Evolutionary conservation across 2,113 vertebrate species (phyloP), one percentile per base, ranked within the genome.

Genomic region (Collichthys lucidus): DNA sequence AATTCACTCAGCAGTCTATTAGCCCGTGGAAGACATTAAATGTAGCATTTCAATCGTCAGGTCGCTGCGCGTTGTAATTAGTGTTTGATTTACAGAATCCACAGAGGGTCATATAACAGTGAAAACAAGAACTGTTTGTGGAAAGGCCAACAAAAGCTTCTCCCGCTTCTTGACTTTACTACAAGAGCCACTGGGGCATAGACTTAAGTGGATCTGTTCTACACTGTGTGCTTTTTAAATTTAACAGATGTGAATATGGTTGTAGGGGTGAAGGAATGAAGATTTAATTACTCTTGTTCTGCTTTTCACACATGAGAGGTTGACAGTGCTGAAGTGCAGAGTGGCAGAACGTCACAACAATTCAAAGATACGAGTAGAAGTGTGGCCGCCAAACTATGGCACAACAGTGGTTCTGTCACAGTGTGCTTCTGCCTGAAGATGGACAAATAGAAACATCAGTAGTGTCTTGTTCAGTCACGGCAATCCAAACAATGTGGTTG

Each of bases 61-160:
- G 96, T 96, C 96, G 95, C 94, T 91, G 94, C 94, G 88, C 92
- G 84, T 75, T 91, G 93, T 97, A 97, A 97, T 97, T 97, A 96
- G 95, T 92, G 95, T 93, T 94, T 94, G 93, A 94, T 96, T 92
- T 95, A 96, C 93, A 91, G 93, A 89, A 88, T 95, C 93, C 90
- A 93, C 94, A 31, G 74, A 95, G 93, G 90, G 93, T 94, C 88
- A 83, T 79, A 77, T 66, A 86, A 89, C 84, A n/a, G 61, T 62
- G 92, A 90, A 88, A 95, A 87, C 85, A 85, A 91, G 71, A 77
- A 31, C 42, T 12, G 79, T 80, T 74, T 64, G 61, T 59, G 2
- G 50, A 76, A 79, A 80, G 22, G 60, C 56, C 22, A 3, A 74
- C 80, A 71, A 65, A 73, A 62, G 73, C 67, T 26, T 49, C 56